Base-by-base conservation (phyloP, 2,888 invertebrate genomes). In the Petrolisthes cinctipes region DNA sequence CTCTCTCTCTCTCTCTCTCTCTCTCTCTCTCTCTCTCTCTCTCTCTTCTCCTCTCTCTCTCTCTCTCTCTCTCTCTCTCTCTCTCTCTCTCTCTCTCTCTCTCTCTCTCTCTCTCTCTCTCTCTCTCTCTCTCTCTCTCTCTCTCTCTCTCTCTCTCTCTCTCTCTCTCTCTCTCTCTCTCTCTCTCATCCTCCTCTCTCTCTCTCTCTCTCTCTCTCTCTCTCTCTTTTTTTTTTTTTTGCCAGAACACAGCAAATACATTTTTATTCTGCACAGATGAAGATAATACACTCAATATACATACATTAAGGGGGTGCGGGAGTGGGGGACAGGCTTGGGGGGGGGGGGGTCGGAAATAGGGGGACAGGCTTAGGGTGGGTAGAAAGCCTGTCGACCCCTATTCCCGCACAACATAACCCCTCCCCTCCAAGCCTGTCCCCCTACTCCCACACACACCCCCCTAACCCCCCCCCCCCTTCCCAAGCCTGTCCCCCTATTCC, bases 1-100 rank as follows among this genome's bases (percentile, higher is more conserved):
- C 68, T 66, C 51, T 51, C 68, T 51, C 51, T 82, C 82, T 51
- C 66, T 82, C 68, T 51, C 82, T 66, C 68, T 66, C 66, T 66
- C 82, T 66, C 20, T 54, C 56, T 4, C 20, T 79, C 56, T 54
- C 79, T 79, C 53, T 20, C 54, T 54, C 53, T 53, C 1, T 2
- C 5, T 7, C 6, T 37, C 54, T 53, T 61, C 51, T 68, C 53
- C 82, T 68, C 20, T 68, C 66, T 71, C 37, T 14, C 53, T n/a
- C 1, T 5, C 53, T 9, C 73, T 54, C 51, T 82, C 37, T 5
- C 66, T 20, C 6, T 37, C 82, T 51, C 20, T 53, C 84, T 71
- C 37, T 20, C 56, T 17, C 56, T 23, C 57, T 37, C 53, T 56
- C 61, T 37, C 54, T 53, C 37, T 9, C 11, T 57, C 7, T 75